Percentiles rank a stretch among this genome's conserved stretches.
Conservation (phyloP, 2,113 vertebrate genomes). For the Dendrocopos noguchii region DNA sequence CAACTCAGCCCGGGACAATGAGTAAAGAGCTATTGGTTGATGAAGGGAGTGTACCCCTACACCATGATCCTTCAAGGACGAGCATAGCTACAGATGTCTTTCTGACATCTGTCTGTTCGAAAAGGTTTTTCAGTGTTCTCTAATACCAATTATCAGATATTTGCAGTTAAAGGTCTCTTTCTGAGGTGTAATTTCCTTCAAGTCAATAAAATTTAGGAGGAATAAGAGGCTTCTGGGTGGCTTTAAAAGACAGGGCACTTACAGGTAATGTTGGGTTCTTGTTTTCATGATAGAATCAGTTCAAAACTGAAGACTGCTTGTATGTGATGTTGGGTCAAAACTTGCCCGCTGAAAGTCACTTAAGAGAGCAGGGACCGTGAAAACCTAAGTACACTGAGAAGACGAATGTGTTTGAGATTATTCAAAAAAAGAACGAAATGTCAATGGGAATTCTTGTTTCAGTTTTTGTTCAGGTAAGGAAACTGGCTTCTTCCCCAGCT, state of each 20-base stretch:
- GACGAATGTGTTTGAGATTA: neutral
- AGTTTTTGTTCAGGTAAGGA: neutral
- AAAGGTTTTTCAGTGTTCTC: neutral
- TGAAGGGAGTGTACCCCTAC: neutral
- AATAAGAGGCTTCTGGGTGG: neutral
- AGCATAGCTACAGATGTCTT: neutral
- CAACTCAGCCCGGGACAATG: no score
- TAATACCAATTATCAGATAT: accelerated
- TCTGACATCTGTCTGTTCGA: neutral
- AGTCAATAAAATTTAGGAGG: neutral
- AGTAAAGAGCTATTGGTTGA: neutral
- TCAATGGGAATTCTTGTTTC: neutral
- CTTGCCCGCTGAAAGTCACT: neutral
- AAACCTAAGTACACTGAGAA: neutral
- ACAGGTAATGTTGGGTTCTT: no score
- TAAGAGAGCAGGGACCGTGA: neutral
- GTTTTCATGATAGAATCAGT: neutral
- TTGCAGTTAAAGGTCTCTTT: neutral
- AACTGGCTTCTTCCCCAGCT: neutral
- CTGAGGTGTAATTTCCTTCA: neutral
- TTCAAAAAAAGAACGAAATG: neutral
- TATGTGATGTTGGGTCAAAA: neutral
- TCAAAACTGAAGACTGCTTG: neutral
- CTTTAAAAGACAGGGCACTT: neutral
- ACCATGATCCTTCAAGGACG: neutral